These are phyloP conservation scores for Lepus europaeus DNA, from an alignment of 2,113 vertebrate species.

Conservation along the genomic window DNA sequence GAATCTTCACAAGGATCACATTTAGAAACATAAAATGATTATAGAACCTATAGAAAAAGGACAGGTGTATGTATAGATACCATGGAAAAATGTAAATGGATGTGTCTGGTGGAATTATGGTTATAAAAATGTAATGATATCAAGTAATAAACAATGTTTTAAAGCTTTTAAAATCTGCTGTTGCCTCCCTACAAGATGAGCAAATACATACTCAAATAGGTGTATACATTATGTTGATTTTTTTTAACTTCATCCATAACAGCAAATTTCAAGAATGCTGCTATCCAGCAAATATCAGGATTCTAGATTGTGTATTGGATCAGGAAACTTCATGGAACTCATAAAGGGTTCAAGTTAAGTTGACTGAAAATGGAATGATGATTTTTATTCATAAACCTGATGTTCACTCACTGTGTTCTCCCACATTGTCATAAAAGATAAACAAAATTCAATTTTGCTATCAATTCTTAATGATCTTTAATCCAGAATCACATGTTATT, in stretches of 20 bases:
- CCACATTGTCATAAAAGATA: background rate
- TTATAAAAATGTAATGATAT: slow-evolving; percentile 2
- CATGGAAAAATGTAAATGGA: background rate
- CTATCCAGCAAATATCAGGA: background rate
- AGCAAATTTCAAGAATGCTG: background rate
- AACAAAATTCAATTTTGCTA: slow-evolving; percentile 24
- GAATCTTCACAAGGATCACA: slow-evolving; percentile 34
- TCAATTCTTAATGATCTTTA: background rate
- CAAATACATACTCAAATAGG: background rate
- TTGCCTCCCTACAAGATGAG: background rate
- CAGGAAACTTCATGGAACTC: background rate
- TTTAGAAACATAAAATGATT: slow-evolving; percentile 26
- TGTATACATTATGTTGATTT: background rate
- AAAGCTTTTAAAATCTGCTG: slow-evolving; percentile 2
- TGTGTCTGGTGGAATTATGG: background rate
- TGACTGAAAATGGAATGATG: background rate
- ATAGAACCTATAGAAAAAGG: background rate
- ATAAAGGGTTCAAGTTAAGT: background rate
- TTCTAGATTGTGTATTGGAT: background rate
- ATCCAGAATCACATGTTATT: background rate
- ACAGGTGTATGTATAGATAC: background rate
- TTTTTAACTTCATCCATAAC: background rate
- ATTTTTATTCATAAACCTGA: slow-evolving; percentile 30
- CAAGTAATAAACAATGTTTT: background rate
- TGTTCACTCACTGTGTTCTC: background rate